Evolutionary conservation across 2,888 invertebrate genomes (phyloP), one percentile per base, ranked within the genome.

Genomic region (Ormyrus nitidulus): DNA sequence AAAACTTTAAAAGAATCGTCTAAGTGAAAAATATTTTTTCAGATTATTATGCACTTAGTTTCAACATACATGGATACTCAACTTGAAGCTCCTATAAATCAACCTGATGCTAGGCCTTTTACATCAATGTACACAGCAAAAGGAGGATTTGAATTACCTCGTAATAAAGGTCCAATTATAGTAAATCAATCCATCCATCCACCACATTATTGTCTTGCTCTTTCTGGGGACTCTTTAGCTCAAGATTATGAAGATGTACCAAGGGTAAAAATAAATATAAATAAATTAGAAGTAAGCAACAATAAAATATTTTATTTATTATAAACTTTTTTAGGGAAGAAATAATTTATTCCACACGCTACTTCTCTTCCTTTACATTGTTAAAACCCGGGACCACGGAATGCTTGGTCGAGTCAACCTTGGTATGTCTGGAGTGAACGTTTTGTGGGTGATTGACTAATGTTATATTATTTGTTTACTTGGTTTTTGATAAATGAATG

Each of bases 341-440:
- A 96, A 97, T 92, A 98, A 97, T 91, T 91, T 98, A 86, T 96
- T 97, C 89, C 96, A 97, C 90, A 94, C 96, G 71, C 92, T 98
- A 82, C 92, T 98, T 85, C 93, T 97, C 86, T 96, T 98, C 89
- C 89, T 97, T 59, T 94, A 95, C 87, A 93, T 94, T 86, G 94
- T 96, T 83, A 95, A 95, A 85, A 93, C 92, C 83, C 93, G 94
- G 84, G 94, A 95, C 85, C 93, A 94, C 83, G 95, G 95, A 19
- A 94, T 95, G 92, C 91, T 96, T 61, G 96, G 96, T 88, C 93
- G 94, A 86, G 94, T 95, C 66, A 94, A 96, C 90, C 91, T 96
- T 68, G 96, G 96, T 65, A 92, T 93, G 89, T 94, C 95, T 71
- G 96, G 96, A 75, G 93, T 98, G 84, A 98, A 98, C 91, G 93